Evolutionary conservation across 2,113 vertebrate genomes (phyloP).

Genomic region (Cynocephalus volans): DNA sequence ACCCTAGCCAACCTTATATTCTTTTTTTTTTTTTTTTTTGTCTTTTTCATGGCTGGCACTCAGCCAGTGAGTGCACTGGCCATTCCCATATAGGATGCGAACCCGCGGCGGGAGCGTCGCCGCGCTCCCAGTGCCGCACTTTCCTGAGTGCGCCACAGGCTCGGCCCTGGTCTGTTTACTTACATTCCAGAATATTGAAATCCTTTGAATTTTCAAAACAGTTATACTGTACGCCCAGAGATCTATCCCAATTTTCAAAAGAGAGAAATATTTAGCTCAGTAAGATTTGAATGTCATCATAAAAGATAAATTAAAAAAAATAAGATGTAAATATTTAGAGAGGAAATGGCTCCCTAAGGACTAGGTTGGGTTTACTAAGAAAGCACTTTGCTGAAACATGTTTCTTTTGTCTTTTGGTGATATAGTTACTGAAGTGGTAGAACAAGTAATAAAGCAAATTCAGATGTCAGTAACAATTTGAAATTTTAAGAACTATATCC

Average conservation of each 20-base stretch:
- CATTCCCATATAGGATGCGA: too few relatives aligned
- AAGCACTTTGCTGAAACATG: background rate
- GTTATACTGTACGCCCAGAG: background rate
- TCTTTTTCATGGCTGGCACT: too few relatives aligned
- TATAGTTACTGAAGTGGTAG: background rate
- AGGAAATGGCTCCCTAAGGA: background rate
- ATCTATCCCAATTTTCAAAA: background rate
- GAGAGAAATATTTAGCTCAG: background rate
- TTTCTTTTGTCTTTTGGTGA: background rate
- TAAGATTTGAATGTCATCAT: background rate
- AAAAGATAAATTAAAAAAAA: background rate
- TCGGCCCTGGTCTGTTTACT: background rate
- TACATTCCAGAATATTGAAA: background rate
- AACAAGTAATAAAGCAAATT: background rate
- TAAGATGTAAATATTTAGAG: background rate
- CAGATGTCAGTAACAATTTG: slow-evolving; percentile 16
- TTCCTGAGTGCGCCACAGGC: too few relatives aligned
- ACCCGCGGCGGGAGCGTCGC: too few relatives aligned
- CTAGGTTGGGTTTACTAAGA: background rate
- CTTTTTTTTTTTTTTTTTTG: too few relatives aligned
- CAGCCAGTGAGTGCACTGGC: too few relatives aligned
- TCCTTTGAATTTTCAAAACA: background rate
- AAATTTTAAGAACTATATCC: background rate
- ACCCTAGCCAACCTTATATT: background rate
- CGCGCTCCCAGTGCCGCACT: too few relatives aligned